Percentiles rank a stretch among this genome's conserved stretches.
Conservation (phyloP, 2,113 vertebrate genomes). For the Oreochromis tanganicae region DNA sequence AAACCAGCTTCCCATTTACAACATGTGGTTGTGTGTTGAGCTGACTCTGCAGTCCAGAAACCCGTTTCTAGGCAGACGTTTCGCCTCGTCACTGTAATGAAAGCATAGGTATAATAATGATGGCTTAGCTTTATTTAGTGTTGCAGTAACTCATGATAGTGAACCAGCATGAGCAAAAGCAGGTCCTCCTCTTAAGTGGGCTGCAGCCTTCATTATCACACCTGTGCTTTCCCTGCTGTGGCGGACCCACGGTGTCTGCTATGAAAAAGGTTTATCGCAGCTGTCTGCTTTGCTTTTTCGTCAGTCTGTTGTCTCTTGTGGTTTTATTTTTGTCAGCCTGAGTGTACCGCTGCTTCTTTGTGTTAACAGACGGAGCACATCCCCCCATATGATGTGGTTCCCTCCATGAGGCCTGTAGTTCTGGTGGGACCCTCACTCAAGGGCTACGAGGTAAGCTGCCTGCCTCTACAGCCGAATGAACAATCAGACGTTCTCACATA, state of each 20-base stretch:
- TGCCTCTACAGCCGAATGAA: background rate
- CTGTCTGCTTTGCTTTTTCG: background rate
- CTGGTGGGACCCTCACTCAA: slow-evolving; percentile 93
- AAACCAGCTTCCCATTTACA: background rate
- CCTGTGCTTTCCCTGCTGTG: background rate
- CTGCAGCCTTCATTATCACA: background rate
- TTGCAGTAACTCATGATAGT: background rate
- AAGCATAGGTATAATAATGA: background rate
- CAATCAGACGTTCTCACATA: background rate
- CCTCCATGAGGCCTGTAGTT: slow-evolving; percentile 95
- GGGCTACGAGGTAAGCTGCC: slow-evolving; percentile 85
- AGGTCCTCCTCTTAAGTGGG: background rate
- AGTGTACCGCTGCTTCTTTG: background rate
- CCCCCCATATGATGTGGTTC: slow-evolving; percentile 91
- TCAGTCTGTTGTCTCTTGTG: background rate
- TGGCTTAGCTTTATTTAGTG: background rate
- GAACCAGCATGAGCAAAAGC: background rate
- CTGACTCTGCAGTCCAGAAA: background rate
- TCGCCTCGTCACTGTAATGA: background rate
- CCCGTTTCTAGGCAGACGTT: background rate
- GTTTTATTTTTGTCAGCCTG: background rate
- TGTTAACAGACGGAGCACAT: slow-evolving; percentile 83
- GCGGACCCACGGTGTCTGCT: background rate
- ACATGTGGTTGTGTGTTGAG: background rate
- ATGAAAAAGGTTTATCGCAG: background rate